Evolutionary conservation across 2,113 vertebrate species (phyloP).

Genomic region (Dissostichus mawsoni): DNA sequence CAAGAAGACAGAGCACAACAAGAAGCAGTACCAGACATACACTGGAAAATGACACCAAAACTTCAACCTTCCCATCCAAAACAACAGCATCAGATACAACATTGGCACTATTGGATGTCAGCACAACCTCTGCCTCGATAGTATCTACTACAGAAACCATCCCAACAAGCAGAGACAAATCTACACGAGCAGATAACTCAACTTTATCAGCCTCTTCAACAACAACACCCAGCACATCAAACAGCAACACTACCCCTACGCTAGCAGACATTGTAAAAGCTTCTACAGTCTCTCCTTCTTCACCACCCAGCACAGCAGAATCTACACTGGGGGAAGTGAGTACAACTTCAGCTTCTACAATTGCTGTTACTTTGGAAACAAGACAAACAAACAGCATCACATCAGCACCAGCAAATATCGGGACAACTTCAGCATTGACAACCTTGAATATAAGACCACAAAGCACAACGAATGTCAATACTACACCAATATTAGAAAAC

Average conservation of each 20-base stretch:
- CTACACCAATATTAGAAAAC: too few species aligned
- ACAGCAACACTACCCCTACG: neutral
- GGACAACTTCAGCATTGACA: too few species aligned
- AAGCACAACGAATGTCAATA: too few species aligned
- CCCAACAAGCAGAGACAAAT: neutral
- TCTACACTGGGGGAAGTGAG: neutral
- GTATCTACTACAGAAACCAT: neutral
- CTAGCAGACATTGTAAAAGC: neutral
- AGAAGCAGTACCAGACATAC: neutral
- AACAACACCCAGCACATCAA: neutral
- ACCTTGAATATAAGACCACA: too few species aligned
- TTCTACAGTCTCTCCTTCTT: neutral
- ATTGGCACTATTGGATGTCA: neutral
- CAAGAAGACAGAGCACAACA: neutral
- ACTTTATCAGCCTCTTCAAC: too few species aligned
- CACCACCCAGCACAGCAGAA: neutral
- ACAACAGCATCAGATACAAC: neutral
- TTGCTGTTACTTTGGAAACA: too few species aligned
- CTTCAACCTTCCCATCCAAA: neutral
- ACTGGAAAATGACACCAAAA: neutral
- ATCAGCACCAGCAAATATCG: too few species aligned
- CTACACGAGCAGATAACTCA: neutral
- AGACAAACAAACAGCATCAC: neutral
- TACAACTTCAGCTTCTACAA: neutral
- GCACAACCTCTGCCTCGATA: too few species aligned